These are phyloP conservation scores for Magallana gigas DNA, from an alignment of 1,140 invertebrate genomes.

Conservation along the genomic window DNA sequence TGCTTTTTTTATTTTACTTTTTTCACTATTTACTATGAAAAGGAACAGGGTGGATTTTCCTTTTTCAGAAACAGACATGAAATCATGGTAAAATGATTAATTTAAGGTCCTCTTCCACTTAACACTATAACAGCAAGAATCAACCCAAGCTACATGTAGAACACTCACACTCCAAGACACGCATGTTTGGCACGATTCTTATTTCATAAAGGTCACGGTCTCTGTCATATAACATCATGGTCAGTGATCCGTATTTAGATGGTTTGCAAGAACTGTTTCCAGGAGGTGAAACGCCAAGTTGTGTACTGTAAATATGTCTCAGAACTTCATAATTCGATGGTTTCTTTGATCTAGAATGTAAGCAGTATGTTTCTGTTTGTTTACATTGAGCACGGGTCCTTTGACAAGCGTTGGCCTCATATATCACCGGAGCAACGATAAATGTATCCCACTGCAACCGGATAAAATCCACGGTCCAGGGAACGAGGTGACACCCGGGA, in stretches of 20 bases:
- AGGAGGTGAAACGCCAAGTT: background rate
- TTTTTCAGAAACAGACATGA: too few relatives aligned
- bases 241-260: background rate
- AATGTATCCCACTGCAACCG: background rate
- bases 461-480: constrained; percentile 4
- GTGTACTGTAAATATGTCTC: background rate
- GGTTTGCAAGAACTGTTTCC: background rate
- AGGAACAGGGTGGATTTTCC: too few relatives aligned
- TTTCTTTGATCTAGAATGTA: background rate
- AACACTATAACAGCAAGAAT: background rate
- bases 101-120: too few relatives aligned
- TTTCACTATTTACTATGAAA: too few relatives aligned
- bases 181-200: background rate
- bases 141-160: background rate
- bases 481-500: background rate
- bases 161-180: background rate
- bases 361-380: background rate
- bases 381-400: background rate
- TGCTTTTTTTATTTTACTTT: too few relatives aligned
- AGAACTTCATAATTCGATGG: background rate
- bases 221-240: background rate
- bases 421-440: background rate
- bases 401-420: background rate
- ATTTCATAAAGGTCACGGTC: background rate
- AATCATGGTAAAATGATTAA: too few relatives aligned